Evolutionary conservation across 1,140 invertebrate genomes (phyloP), one percentile per base, ranked within the genome.

Genomic region (Zaprionus gabonicus): DNA sequence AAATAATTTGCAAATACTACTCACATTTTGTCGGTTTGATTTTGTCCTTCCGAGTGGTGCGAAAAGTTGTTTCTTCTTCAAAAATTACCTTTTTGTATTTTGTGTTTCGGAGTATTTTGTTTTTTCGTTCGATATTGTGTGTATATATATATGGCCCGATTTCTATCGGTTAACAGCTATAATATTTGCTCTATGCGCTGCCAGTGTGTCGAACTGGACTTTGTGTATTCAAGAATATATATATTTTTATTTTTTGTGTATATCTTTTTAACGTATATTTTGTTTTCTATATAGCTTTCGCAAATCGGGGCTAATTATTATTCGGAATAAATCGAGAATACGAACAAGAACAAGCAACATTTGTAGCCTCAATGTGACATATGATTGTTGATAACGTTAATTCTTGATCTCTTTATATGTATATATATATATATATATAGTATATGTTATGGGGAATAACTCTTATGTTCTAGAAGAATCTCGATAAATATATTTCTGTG

Each of bases 21-120:
- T 66, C 64, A 66, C 64, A 66, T 68, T 58, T 57, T 68, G 53
- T 58, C 53, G 27, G n/a, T 57, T 68, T 58, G 3, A 15, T 10
- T 31, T 34, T 46, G 65, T 46, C 10, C 27, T 57, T 68, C 51
- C 25, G 13, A 25, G n/a, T 34, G 23, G 1, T 25, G 36, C n/a
- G 41, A 17, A 46, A n/a, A 17, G 31, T 34, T 58, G 13, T 56
- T 31, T 25, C 7, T 13, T 7, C n/a, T 7, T 4, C 15, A 3
- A 6, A 13, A 15, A 27, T 56, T 56, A 56, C 23, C 23, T 56
- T 27, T 56, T 13, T 15, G 5, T 56, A 23, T 51, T 49, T 51
- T 49, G 20, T 49, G 46, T 49, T 49, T 20, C 20, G 20, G 17
- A 49, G 20, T 23, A 13, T 51, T 51, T 13, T 51, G 20, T 25